A percentile compares a stretch with the other conserved stretches of the same genome.
These are phyloP conservation scores for Nicator chloris DNA, from an alignment of 2,113 vertebrate genomes.

Conservation along the genomic window DNA sequence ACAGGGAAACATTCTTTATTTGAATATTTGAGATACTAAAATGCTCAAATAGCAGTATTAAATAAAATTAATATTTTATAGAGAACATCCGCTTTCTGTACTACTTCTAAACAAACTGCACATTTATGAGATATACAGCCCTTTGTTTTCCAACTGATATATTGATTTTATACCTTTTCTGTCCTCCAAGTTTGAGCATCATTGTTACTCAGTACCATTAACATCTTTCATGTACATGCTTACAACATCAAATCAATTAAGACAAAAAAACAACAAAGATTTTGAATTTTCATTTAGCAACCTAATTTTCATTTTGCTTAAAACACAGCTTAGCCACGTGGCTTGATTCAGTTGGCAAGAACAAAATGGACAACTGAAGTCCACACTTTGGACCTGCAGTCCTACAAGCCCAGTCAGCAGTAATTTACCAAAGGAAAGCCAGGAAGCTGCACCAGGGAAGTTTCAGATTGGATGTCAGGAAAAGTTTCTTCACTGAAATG, in stretches of 20 bases:
- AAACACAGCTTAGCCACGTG: neutral
- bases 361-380: neutral
- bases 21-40: neutral
- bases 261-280: neutral
- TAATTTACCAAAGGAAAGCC: neutral
- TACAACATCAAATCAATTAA: neutral
- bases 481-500: neutral
- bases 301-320: neutral
- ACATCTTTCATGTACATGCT: neutral
- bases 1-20: neutral
- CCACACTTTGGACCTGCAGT: neutral
- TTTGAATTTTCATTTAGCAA: neutral
- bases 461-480: neutral
- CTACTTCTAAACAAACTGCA: neutral
- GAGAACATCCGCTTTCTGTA: neutral
- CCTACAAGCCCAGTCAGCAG: neutral
- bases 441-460: neutral
- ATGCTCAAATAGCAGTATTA: fast-evolving
- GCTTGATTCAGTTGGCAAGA: neutral
- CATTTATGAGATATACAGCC: neutral
- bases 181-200: neutral
- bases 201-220: neutral
- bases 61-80: neutral
- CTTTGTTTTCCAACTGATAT: neutral
- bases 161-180: neutral